These are phyloP conservation scores for Acheta domesticus DNA, from an alignment of 2,888 invertebrate species.

Conservation along the genomic window DNA sequence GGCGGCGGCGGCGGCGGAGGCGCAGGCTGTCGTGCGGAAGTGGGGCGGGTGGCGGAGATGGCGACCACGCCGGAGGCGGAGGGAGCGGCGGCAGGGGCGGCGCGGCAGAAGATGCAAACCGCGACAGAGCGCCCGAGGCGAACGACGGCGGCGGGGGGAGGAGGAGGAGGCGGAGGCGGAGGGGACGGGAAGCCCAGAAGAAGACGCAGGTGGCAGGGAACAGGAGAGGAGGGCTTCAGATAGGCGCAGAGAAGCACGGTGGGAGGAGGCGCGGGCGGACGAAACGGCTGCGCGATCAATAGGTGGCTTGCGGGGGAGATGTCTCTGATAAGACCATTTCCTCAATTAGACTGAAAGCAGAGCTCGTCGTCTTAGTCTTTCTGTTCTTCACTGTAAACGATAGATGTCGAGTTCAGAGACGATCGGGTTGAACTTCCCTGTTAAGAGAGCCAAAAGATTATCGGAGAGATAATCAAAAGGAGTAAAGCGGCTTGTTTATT, in stretches of 20 bases:
- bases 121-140: too few relatives aligned
- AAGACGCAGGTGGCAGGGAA: background rate
- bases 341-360: conserved; percentile 10
- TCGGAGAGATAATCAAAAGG: too few relatives aligned
- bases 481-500: too few relatives aligned
- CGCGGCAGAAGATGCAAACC: too few relatives aligned
- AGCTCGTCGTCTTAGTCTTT: background rate
- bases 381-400: background rate
- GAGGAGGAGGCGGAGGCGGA: background rate
- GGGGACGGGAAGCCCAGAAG: background rate
- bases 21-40: too few relatives aligned
- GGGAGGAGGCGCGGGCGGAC: background rate
- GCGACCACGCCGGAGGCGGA: too few relatives aligned
- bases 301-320: background rate
- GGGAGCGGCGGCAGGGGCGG: too few relatives aligned
- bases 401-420: background rate
- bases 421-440: background rate
- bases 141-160: too few relatives aligned
- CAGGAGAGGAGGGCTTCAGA: background rate
- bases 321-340: conserved; percentile 18
- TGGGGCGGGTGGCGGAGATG: too few relatives aligned
- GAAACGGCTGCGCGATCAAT: background rate
- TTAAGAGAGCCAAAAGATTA: too few relatives aligned
- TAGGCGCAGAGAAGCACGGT: background rate
- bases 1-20: too few relatives aligned